phyloP scores from a whole-genome alignment of 1,140 invertebrate species.

The Conopomorpha cramerella region DNA sequence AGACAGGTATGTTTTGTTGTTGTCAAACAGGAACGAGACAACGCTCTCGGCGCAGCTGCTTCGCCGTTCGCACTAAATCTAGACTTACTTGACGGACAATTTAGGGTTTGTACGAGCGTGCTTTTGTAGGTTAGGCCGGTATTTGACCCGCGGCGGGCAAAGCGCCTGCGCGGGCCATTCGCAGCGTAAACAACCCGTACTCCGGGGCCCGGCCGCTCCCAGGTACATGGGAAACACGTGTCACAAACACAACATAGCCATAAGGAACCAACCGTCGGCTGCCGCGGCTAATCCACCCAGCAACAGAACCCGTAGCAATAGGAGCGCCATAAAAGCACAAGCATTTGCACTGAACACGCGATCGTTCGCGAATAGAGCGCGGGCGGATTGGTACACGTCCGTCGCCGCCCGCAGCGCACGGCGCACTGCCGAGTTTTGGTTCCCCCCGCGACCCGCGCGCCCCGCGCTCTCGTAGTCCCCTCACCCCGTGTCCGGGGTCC shows the following conservation, averaged over 20 bases:
- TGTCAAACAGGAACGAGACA: no score
- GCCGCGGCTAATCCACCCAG: constrained; percentile 48
- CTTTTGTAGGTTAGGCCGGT: constrained; percentile 41
- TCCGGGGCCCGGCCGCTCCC: constrained; percentile 12
- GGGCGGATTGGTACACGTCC: constrained; percentile 21
- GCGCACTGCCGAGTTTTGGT: constrained; percentile 25
- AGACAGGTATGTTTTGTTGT: no score
- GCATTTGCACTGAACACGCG: constrained; percentile 48
- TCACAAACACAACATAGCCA: constrained; percentile 22
- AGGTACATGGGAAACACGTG: constrained; percentile 30
- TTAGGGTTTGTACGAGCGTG: constrained; percentile 21
- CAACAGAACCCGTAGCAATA: constrained; percentile 50
- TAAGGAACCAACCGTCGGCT: constrained; percentile 33
- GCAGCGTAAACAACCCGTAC: background rate
- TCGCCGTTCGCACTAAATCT: constrained; percentile 22
- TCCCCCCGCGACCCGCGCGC: constrained; percentile 9
- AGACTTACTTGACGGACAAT: constrained; percentile 32
- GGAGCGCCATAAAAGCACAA: constrained; percentile 55
- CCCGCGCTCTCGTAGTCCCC: constrained; percentile 13
- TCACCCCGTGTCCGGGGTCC: no score
- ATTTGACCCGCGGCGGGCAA: constrained; percentile 37
- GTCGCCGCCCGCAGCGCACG: constrained; percentile 49
- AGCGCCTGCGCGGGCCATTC: constrained; percentile 42
- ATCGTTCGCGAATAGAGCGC: constrained; percentile 48
- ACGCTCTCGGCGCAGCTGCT: no score